Evolutionary conservation across 2,113 vertebrate genomes (phyloP), one percentile per base, ranked within the genome.

Genomic region (Hylia prasina): DNA sequence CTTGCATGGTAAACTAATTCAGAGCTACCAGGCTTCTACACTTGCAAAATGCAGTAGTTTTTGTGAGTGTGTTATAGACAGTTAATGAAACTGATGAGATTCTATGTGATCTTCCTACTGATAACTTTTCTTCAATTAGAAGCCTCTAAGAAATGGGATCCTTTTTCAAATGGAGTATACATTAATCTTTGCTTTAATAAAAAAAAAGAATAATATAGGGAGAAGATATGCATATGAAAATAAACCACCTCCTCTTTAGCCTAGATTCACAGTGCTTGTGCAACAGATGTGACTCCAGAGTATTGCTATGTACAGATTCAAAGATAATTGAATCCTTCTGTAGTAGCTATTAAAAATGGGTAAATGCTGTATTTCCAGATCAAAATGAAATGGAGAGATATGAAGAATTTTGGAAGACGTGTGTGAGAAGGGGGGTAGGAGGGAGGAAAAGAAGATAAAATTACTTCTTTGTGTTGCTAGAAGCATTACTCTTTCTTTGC

Each of bases 291-390:
- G 92, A 82, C 82, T 50, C 68, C 58, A 70, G 64, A 77, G 90
- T 90, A 77, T 80, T 94, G 70, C 66, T 54, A 15, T 66, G 54
- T 63, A 73, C 66, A 73, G 50, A 93, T 82, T 63, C 54, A 58
- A 70, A 88, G 66, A 77, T 95, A 96, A 95, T 96, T 94, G 76
- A 96, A 96, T 95, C 87, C 90, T 58, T 85, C 94, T 94, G 92
- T 57, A 68, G 63, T 50, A 80, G 50, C 72, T 96, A 63, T 90
- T 94, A 88, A 82, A 87, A 94, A 63, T 76, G 40, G 25, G 47
- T 82, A 91, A 90, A 82, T 80, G 75, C 35, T 90, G 8, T 80
- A 83, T 86, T 90, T 88, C 79, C 24, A 95, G 84, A 94, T 91
- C 20, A 82, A 90, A 91, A 89, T 61, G 17, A 40, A 85, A 71